Base-by-base conservation (phyloP, 2,888 invertebrate genomes). In the Molanna angustata region DNA sequence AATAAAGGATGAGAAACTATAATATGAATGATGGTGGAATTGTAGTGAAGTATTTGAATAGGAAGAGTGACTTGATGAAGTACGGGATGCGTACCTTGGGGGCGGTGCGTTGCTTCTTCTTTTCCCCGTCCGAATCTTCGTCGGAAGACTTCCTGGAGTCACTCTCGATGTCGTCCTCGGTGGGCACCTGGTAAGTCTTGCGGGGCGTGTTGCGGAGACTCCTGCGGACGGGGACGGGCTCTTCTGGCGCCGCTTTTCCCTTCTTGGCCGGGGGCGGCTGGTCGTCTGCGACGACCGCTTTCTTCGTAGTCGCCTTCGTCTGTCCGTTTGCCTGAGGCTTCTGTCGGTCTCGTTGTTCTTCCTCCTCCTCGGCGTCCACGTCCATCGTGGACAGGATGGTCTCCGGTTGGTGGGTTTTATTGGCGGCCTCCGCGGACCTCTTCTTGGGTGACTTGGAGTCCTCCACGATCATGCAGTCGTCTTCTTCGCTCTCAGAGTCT, bases 401-500 rank as follows among this genome's bases (percentile, higher is more conserved):
- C 3, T 21, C 37, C 9, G n/a, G 2, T 7, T 35, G 11, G n/a
- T 14, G n/a, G 18, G 18, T n/a, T 3, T 14, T 14, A 11, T 18
- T 3, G 4, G 9, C 7, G 17, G 14, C 16, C 22, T 11, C 17
- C 18, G 31, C 20, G 9, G 7, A 7, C 22, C 32, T 13, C 11
- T n/a, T 18, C 22, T 47, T 37, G 3, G 37, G 17, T 16, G 16
- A 17, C 9, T 14, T 17, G 9, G 16, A 13, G 4, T 50, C 50
- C 11, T 50, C 50, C 22, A 50, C 50, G 2, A 50, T 20, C n/a
- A 50, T 44, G 33, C 50, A 50, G 27, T 50, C 50, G 3, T 50
- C 50, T 16, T 50, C 50, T n/a, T 50, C 50, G 13, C 42, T 43
- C 20, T 50, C 50, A 1, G 35, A 13, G n/a, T 50, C 44, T 1